Percentiles rank a stretch among this genome's conserved stretches.
Conservation (phyloP, 2,113 vertebrate species). For the Apodemus sylvaticus region DNA sequence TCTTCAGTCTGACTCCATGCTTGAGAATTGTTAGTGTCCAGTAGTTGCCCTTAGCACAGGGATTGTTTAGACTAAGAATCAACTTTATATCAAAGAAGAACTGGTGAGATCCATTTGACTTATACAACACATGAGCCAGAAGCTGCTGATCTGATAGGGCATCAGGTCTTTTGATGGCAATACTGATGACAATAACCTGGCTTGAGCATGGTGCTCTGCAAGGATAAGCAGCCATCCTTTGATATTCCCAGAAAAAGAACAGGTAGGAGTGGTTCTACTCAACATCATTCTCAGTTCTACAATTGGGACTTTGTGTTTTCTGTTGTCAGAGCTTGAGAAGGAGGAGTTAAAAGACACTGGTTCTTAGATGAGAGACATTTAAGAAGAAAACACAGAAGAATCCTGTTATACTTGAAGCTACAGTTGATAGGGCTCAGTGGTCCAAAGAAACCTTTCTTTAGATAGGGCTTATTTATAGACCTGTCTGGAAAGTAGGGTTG, state of each 20-base stretch:
- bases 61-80: not conserved
- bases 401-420: not conserved
- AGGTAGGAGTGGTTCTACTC: not conserved
- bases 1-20: not conserved
- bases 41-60: not conserved
- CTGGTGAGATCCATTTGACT: not conserved
- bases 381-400: not conserved
- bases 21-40: constrained; percentile 1
- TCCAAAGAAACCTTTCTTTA: not conserved
- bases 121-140: not conserved
- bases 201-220: not conserved
- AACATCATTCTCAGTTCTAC: not conserved
- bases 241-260: not conserved
- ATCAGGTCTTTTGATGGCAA: not conserved
- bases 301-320: not conserved
- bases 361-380: constrained; percentile 46
- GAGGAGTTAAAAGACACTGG: not conserved
- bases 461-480: not conserved
- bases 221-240: not conserved
- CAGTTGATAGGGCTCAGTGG: not conserved
- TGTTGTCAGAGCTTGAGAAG: not conserved
- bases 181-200: not conserved
- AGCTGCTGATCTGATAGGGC: not conserved
- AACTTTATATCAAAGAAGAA: not conserved
- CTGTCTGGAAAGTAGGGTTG: not conserved